Evolutionary conservation across 2,113 vertebrate species (phyloP).

Genomic region (Dipodomys merriami): DNA sequence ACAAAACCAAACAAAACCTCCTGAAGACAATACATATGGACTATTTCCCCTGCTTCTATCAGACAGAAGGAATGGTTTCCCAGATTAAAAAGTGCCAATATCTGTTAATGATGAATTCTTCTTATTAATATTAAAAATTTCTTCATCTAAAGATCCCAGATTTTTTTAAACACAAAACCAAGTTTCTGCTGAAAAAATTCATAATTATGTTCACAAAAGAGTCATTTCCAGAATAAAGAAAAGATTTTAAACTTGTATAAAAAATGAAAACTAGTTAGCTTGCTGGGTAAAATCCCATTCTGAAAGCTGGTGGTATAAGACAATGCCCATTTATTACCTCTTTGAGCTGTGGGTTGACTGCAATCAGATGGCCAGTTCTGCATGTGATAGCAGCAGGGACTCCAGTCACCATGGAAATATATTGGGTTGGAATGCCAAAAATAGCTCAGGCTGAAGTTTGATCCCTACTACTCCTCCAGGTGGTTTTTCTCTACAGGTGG

Average conservation of each 20-base stretch:
- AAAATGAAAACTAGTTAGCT: not conserved
- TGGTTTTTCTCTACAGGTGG: not conserved
- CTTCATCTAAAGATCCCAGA: not conserved
- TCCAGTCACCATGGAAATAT: not conserved
- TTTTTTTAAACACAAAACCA: not conserved
- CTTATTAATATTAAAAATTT: not conserved
- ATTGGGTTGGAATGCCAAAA: too few relatives aligned
- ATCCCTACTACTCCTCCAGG: not conserved
- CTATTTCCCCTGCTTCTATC: not conserved
- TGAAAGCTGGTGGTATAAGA: not conserved
- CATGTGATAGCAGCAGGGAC: not conserved
- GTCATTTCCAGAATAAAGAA: not conserved
- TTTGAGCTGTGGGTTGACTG: accelerated
- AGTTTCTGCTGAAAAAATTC: not conserved
- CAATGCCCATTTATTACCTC: not conserved
- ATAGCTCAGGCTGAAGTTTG: not conserved
- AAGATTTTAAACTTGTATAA: not conserved
- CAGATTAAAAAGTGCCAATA: not conserved
- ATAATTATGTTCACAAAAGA: not conserved
- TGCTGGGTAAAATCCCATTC: not conserved
- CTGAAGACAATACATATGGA: not conserved
- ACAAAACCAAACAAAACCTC: not conserved
- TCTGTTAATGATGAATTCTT: not conserved
- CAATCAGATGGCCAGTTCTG: not conserved
- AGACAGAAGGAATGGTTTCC: not conserved